A percentile compares a stretch with the other conserved stretches of the same genome.
phyloP scores from a whole-genome alignment of 2,888 invertebrate species.

The Tubiluchus corallicola region DNA sequence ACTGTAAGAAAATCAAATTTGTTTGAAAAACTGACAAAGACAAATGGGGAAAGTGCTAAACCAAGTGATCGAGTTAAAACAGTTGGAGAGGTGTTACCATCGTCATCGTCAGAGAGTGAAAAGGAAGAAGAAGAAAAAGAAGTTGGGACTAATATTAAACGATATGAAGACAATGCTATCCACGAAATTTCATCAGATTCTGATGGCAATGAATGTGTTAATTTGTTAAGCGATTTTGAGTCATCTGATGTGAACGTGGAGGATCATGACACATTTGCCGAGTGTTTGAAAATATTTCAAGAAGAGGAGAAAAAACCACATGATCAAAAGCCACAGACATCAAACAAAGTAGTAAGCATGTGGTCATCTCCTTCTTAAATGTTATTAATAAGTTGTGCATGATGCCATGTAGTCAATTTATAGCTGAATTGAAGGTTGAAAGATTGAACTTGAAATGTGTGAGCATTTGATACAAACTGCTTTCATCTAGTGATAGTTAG shows the following conservation, averaged over 20 bases:
- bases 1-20: no score
- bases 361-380: neutral
- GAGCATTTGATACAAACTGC: neutral
- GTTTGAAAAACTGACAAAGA: no score
- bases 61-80: no score
- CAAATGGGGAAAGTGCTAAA: no score
- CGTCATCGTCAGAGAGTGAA: no score
- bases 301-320: conserved; percentile 36
- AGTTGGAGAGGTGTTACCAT: no score
- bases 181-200: neutral
- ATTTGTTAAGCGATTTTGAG: neutral
- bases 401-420: no score
- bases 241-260: conserved; percentile 35
- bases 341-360: neutral
- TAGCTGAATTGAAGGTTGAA: no score
- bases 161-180: neutral
- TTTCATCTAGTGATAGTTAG: no score
- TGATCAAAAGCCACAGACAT: neutral
- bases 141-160: conserved; percentile 1
- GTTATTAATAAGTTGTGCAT: neutral
- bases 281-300: conserved; percentile 69
- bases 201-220: conserved; percentile 10
- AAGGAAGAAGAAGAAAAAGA: no score
- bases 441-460: no score
- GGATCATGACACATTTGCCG: conserved; percentile 46